Percentiles rank a stretch among this genome's conserved stretches.
Conservation (phyloP, 2,888 invertebrate species). For the Pelosia muscerda region DNA sequence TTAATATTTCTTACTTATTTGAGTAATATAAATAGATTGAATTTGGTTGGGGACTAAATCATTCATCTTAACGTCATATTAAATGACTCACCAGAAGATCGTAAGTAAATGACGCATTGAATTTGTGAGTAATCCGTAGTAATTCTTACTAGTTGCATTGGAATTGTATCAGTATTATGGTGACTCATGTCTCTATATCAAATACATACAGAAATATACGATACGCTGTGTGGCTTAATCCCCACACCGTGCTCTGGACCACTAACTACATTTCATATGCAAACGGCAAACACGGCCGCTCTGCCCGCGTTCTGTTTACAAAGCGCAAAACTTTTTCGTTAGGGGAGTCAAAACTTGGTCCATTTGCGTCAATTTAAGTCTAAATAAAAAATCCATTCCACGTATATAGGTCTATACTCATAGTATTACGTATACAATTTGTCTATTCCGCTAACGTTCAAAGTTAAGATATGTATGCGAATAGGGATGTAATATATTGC, state of each 20-base stretch:
- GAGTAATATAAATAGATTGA: not conserved
- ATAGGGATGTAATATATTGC: not conserved
- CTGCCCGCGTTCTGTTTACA: conserved; percentile 63
- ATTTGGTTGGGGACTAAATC: conserved; percentile 49
- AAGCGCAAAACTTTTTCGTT: conserved; percentile 65
- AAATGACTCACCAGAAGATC: conserved; percentile 67
- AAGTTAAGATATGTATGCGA: not conserved
- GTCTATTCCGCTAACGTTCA: not conserved
- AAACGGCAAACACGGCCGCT: conserved; percentile 59
- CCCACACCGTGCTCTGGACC: conserved; percentile 53
- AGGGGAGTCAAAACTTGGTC: conserved; percentile 59
- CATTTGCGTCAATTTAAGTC: conserved; percentile 58
- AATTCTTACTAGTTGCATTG: conserved; percentile 46
- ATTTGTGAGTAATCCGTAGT: conserved; percentile 62
- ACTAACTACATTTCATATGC: conserved; percentile 72
- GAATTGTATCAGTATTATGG: conserved; percentile 55
- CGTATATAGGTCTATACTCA: not conserved
- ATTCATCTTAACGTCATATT: conserved; percentile 60
- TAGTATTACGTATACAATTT: not conserved
- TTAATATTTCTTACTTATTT: conserved; percentile 1
- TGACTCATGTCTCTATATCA: conserved; percentile 64
- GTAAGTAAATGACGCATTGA: conserved; percentile 68
- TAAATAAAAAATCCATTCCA: conserved; percentile 49
- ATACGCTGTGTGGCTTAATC: conserved; percentile 55
- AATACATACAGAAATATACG: conserved; percentile 38